Percentiles rank a stretch among this genome's conserved stretches.
Conservation (phyloP, 1,140 invertebrate genomes). For the Bicyclus anynana region DNA sequence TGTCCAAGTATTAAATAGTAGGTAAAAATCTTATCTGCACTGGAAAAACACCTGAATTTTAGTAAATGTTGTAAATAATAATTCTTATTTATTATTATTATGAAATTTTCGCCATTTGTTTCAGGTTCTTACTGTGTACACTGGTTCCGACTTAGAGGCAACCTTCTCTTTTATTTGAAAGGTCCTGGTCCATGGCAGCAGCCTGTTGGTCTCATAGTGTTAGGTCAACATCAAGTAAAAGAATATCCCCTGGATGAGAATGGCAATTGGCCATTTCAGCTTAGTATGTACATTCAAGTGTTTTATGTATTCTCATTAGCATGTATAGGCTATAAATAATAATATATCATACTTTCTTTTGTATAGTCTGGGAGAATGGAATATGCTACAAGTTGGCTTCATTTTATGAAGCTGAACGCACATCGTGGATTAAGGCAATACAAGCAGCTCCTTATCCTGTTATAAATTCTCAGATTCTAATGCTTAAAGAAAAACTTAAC, state of each 20-base stretch:
- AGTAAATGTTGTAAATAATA: no score
- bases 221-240: conserved; percentile 87
- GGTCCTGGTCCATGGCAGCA: conserved; percentile 92
- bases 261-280: conserved; percentile 82
- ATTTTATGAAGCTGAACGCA: conserved; percentile 87
- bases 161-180: conserved; percentile 96
- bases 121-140: conserved; percentile 86
- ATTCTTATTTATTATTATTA: no score
- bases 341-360: conserved; percentile 3
- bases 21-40: no score
- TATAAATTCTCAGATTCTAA: conserved; percentile 84
- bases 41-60: no score
- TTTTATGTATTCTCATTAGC: background rate
- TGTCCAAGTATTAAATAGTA: no score
- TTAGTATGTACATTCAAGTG: conserved; percentile 76
- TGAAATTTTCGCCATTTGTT: no score
- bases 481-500: conserved; percentile 71
- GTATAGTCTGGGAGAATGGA: conserved; percentile 89
- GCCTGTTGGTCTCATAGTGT: conserved; percentile 90
- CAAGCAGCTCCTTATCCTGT: conserved; percentile 91
- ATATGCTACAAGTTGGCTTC: conserved; percentile 88
- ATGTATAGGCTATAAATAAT: background rate
- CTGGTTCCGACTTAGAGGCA: conserved; percentile 95
- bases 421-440: conserved; percentile 91
- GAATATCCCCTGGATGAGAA: conserved; percentile 73